These are phyloP conservation scores for Cheiracanthium punctorium DNA, from an alignment of 2,888 invertebrate genomes.

Conservation along the genomic window DNA sequence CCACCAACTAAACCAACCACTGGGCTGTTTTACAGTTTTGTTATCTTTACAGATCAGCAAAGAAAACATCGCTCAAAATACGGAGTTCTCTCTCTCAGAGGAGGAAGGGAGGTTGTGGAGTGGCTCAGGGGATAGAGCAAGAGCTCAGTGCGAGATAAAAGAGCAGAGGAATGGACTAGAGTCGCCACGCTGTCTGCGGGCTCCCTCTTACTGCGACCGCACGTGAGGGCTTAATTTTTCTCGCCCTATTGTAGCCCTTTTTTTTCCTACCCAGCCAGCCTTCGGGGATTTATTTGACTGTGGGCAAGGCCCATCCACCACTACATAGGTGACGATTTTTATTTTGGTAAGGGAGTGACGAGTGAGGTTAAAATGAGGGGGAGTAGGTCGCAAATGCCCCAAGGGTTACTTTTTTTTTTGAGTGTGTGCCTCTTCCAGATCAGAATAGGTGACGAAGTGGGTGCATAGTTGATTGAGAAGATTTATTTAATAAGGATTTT, in stretches of 20 bases:
- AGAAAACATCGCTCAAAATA: conserved; percentile 69
- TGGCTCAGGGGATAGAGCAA: not conserved
- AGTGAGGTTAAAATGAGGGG: conserved; percentile 37
- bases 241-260: conserved; percentile 59
- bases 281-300: not conserved
- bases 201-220: conserved; percentile 8
- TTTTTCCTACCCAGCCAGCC: too few species aligned
- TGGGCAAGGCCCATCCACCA: conserved; percentile 8
- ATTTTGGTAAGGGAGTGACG: conserved; percentile 47
- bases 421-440: not conserved
- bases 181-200: conserved; percentile 51
- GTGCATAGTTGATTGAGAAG: conserved; percentile 51
- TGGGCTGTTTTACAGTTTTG: conserved; percentile 70
- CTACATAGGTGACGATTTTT: conserved; percentile 41
- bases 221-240: conserved; percentile 68
- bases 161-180: conserved; percentile 11
- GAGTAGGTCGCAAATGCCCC: conserved; percentile 24
- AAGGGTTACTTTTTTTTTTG: conserved; percentile 49
- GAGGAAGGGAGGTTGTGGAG: not conserved
- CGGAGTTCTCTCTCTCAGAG: conserved; percentile 27
- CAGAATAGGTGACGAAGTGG: conserved; percentile 14
- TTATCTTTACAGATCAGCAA: conserved; percentile 70
- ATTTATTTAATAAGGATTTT: conserved; percentile 18
- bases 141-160: conserved; percentile 31
- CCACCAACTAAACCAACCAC: conserved; percentile 58